Evolutionary conservation across 2,113 vertebrate genomes (phyloP), one percentile per base, ranked within the genome.

Genomic region (Calidris pugnax): DNA sequence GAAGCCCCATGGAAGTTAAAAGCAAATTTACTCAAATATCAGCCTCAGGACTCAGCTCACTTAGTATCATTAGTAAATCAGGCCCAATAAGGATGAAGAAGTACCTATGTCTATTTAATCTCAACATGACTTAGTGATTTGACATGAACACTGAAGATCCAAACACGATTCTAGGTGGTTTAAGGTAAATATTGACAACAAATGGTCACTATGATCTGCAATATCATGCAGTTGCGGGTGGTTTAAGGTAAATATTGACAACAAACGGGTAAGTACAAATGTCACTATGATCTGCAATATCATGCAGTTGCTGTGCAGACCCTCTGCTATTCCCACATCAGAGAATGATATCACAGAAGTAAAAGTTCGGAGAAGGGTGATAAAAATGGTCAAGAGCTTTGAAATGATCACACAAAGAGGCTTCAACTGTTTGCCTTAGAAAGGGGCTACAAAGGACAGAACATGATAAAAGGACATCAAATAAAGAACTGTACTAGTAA

Each of bases 21-120:
- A 89, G 84, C 57, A 94, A 88, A 88, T 86, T 90, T 88, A 62
- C 67, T 62, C 68, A 78, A 81, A 82, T 68, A 91, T 68, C 50
- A 90, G 63, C 47, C 41, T 90, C 72, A 26, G 26, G 20, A 81
- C 51, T 87, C 47, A 92, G 26, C 17, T 72, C 45, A 68, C 14
- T 79, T 50, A 73, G 73, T 13, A 77, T 32, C 24, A 50, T 62
- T 53, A 41, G 41, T 33, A 81, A 93, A 63, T 89, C 91, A 81
- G 28, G 21, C 21, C n/a, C 27, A 77, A 18, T 51, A 71, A 67
- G 32, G 26, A 86, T 8, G 43, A 89, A 74, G 37, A 39, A 30
- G 4, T 48, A 81, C 27, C 28, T 67, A 20, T 14, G 22, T 24
- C 37, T 86, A 51, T 63, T 69, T 90, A 86, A 60, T 77, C 59